Conservation (phyloP, 2,888 invertebrate species). For the Acleris emargana region DNA sequence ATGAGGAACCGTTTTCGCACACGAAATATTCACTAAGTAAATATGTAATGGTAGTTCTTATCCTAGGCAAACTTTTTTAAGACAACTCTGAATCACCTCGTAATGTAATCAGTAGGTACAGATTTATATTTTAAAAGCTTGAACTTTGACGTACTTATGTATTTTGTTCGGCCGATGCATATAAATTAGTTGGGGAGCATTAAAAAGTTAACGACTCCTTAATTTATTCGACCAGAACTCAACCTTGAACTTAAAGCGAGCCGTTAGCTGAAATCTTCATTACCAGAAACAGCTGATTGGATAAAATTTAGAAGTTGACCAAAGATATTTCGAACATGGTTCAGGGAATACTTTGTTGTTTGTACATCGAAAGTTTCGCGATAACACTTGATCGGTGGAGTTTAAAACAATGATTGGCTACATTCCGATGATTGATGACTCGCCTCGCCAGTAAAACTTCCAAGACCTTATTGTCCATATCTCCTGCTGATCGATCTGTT, state of each 20-base stretch:
- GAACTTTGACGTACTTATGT: background rate
- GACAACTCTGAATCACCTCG: too few species aligned
- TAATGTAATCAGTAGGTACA: too few species aligned
- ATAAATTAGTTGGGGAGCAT: too few species aligned
- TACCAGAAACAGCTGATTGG: conserved; percentile 6
- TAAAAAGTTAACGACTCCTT: conserved; percentile 2
- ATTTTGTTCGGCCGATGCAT: background rate
- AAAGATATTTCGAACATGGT: conserved; percentile 1
- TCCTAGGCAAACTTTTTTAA: too few species aligned
- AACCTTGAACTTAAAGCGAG: conserved; percentile 14
- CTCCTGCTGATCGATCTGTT: conserved; percentile 40
- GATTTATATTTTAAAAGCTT: too few species aligned
- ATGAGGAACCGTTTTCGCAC: too few species aligned
- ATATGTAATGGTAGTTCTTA: too few species aligned
- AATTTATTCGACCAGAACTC: conserved; percentile 15
- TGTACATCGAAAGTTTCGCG: conserved; percentile 5
- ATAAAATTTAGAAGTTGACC: background rate
- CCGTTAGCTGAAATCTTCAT: conserved; percentile 9
- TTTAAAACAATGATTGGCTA: conserved; percentile 45
- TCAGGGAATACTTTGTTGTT: conserved; percentile 12
- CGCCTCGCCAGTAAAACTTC: conserved; percentile 38
- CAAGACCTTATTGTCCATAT: conserved; percentile 39
- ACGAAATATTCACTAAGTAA: too few species aligned
- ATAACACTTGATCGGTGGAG: conserved; percentile 30
- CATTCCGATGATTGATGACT: conserved; percentile 45